Evolutionary conservation across 1,140 invertebrate species (phyloP), one percentile per base, ranked within the genome.

Genomic region (Himalopsyche phryganea): DNA sequence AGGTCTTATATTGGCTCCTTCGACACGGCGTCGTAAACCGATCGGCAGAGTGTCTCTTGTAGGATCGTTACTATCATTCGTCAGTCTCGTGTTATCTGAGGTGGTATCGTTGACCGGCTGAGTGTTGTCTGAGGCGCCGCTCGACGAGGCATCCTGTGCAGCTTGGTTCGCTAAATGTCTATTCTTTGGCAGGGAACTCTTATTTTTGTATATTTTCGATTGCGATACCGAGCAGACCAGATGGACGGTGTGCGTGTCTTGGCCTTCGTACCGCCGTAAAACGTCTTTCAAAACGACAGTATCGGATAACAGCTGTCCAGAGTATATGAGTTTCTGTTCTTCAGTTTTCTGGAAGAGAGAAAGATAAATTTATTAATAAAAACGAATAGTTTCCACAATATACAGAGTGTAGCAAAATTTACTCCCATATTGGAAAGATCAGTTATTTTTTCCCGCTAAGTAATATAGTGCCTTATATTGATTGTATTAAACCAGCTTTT

Each of bases 301-400:
- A 71, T 96, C 91, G 36, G 83, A 85, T 47, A 96, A 71, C 10
- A 95, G 73, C 68, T 91, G 88, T n/a, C 92, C 92, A 6, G 90
- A 93, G 74, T 94, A 95, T 66, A 95, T 94, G 0, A 96, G 77
- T 72, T 91, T 92, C 68, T 94, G 91, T 63, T 91, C 88, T 57
- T 85, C 81, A 50, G 82, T 81, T 70, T 82, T 83, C 91, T 92
- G 72, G 13, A 79, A 79, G 10, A 41, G n/a, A 35, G 6, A 35
- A 28, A 41, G n/a, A 51, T 41, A 69, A 64, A 66, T 63, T 65
- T 46, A 18, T 57, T 28, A 20, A 44, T 17, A 32, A 28, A 49
- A 49, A n/a, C n/a, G n/a, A n/a, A n/a, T n/a, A n/a, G n/a, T n/a
- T n/a, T n/a, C n/a, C n/a, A n/a, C n/a, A n/a, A n/a, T n/a, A n/a